Conservation (phyloP, 2,113 vertebrate species). For the Panurus biarmicus region DNA sequence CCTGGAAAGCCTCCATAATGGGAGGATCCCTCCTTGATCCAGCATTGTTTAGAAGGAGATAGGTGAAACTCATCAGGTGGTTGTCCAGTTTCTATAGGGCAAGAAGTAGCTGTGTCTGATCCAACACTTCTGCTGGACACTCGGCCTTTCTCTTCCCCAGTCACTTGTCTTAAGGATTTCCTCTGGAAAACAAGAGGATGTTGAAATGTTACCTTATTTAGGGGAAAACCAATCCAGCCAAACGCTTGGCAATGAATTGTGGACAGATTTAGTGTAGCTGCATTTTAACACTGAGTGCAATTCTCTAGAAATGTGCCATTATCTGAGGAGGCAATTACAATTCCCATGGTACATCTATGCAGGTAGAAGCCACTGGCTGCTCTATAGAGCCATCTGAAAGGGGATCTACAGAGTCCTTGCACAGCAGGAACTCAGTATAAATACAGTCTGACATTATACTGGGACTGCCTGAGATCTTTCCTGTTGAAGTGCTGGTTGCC, state of each 20-base stretch:
- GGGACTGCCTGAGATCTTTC: neutral
- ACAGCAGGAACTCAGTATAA: neutral
- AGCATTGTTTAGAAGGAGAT: constrained; percentile 24
- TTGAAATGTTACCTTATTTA: neutral
- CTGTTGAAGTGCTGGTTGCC: neutral
- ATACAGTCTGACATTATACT: neutral
- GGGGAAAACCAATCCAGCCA: neutral
- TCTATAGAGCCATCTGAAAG: neutral
- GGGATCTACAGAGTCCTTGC: neutral
- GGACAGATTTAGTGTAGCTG: neutral
- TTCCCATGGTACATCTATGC: neutral
- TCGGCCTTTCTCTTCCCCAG: constrained; percentile 57
- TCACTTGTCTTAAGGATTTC: constrained; percentile 49
- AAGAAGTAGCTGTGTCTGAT: constrained; percentile 25
- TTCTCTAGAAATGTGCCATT: neutral
- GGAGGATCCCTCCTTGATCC: constrained; percentile 41
- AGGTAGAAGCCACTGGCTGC: neutral
- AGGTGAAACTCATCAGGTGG: constrained; percentile 7
- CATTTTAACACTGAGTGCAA: neutral
- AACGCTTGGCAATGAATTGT: neutral
- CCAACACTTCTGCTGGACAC: constrained; percentile 52
- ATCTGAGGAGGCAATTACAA: neutral
- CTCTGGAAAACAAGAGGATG: constrained; percentile 65
- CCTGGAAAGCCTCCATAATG: constrained; percentile 73
- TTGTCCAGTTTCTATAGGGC: neutral